These are phyloP conservation scores for Ditylenchus dipsaci DNA, from an alignment of 1,140 invertebrate genomes.

Conservation along the genomic window DNA sequence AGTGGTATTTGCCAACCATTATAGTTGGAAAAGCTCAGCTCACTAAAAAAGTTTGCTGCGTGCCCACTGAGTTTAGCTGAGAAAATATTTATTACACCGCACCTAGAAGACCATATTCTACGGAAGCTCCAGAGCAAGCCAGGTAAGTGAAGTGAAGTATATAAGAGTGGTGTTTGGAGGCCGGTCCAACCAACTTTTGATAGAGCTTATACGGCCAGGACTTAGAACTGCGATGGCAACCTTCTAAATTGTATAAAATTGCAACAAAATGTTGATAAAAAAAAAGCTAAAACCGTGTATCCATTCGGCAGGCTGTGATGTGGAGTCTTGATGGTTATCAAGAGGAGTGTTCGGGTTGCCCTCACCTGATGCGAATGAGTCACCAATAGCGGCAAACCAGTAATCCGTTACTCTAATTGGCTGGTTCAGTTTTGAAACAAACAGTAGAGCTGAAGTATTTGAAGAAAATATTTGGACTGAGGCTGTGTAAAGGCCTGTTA, in stretches of 20 bases:
- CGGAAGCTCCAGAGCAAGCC: constrained; percentile 22
- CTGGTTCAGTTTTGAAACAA: neutral
- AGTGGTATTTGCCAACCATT: too few relatives aligned
- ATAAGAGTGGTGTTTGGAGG: constrained; percentile 1
- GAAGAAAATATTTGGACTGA: neutral
- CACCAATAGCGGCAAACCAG: constrained; percentile 24
- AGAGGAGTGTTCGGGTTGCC: constrained; percentile 14
- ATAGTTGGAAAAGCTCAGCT: too few relatives aligned
- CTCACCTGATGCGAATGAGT: constrained; percentile 27
- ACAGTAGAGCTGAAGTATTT: neutral
- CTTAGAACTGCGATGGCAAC: constrained; percentile 22
- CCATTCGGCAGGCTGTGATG: constrained; percentile 4
- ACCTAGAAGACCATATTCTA: constrained; percentile 11
- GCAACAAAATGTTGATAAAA: neutral
- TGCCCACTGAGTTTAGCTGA: too few relatives aligned
- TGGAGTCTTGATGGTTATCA: neutral
- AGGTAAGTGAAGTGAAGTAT: constrained; percentile 27
- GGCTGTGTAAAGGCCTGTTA: neutral
- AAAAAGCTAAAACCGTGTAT: neutral
- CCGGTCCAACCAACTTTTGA: constrained; percentile 6
- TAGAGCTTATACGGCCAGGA: constrained; percentile 24
- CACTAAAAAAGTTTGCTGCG: too few relatives aligned
- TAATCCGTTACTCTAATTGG: constrained; percentile 6
- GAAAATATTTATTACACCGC: too few relatives aligned
- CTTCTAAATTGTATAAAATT: constrained; percentile 15